These are phyloP conservation scores for Tenrec ecaudatus DNA, from an alignment of 2,113 vertebrate genomes.

Conservation along the genomic window DNA sequence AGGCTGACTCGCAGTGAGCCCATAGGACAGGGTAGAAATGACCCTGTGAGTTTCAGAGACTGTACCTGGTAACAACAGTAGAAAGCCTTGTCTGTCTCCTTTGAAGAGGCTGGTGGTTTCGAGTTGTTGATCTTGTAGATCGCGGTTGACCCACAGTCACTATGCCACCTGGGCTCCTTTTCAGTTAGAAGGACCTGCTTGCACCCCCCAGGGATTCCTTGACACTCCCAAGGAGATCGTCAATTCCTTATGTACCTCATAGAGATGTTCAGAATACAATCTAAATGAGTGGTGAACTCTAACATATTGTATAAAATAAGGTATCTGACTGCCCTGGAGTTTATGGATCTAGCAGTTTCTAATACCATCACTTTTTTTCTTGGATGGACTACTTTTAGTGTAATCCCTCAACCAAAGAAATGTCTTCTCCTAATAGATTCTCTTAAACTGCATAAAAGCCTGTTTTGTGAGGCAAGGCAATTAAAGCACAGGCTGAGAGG, in stretches of 20 bases:
- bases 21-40: too few species aligned
- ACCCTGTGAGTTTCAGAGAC: too few species aligned
- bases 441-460: constrained; percentile 41
- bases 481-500: background rate
- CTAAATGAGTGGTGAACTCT: constrained; percentile 44
- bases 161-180: too few species aligned
- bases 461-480: constrained; percentile 59
- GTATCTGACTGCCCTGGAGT: constrained; percentile 23
- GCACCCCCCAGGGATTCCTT: background rate
- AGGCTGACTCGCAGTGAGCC: too few species aligned
- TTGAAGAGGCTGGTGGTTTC: background rate
- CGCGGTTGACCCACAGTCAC: too few species aligned
- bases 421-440: constrained; percentile 43
- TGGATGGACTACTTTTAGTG: constrained; percentile 27
- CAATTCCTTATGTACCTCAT: background rate
- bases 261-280: constrained; percentile 15
- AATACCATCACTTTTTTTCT: constrained; percentile 54
- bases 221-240: too few species aligned
- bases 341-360: constrained; percentile 52
- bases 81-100: background rate
- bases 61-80: background rate
- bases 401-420: constrained; percentile 59
- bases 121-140: background rate
- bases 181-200: too few species aligned
- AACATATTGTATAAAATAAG: constrained; percentile 30